Evolutionary conservation across 2,888 invertebrate species (phyloP).

Genomic region (Drosophila emarginata): DNA sequence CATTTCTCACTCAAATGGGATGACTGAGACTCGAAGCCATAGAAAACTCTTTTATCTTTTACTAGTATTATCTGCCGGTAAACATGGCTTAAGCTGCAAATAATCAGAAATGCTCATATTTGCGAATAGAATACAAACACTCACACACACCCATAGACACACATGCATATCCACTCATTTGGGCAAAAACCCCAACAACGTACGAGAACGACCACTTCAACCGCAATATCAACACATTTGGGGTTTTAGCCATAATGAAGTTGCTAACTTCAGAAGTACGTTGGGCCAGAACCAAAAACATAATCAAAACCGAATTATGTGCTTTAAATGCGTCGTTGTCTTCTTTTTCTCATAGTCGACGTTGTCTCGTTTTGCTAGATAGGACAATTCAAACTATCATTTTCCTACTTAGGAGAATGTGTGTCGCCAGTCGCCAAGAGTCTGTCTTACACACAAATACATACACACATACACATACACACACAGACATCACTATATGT

Average conservation of each 20-base stretch:
- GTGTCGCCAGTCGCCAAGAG: constrained; percentile 75
- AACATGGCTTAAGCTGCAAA: constrained; percentile 65
- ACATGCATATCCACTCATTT: constrained; percentile 54
- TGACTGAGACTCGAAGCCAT: background rate
- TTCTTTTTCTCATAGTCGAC: constrained; percentile 31
- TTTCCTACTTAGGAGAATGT: constrained; percentile 75
- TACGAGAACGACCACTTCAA: constrained; percentile 44
- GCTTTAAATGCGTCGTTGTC: constrained; percentile 75
- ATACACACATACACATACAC: constrained; percentile 35
- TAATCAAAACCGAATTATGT: constrained; percentile 78
- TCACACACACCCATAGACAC: constrained; percentile 19
- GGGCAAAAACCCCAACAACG: constrained; percentile 34
- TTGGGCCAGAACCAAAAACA: constrained; percentile 67
- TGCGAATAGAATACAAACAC: constrained; percentile 34
- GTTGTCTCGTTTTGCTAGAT: constrained; percentile 29
- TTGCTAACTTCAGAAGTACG: constrained; percentile 70
- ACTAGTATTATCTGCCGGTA: constrained; percentile 41
- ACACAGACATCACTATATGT: constrained; percentile 31
- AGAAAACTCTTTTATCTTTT: constrained; percentile 31
- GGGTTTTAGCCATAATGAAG: constrained; percentile 77
- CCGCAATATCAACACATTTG: constrained; percentile 76
- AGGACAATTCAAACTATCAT: constrained; percentile 71
- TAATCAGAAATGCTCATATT: constrained; percentile 64
- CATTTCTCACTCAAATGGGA: background rate
- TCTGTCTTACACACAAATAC: constrained; percentile 44